Base-by-base conservation (phyloP, 1,140 invertebrate species). In the Palaemon carinicauda region DNA sequence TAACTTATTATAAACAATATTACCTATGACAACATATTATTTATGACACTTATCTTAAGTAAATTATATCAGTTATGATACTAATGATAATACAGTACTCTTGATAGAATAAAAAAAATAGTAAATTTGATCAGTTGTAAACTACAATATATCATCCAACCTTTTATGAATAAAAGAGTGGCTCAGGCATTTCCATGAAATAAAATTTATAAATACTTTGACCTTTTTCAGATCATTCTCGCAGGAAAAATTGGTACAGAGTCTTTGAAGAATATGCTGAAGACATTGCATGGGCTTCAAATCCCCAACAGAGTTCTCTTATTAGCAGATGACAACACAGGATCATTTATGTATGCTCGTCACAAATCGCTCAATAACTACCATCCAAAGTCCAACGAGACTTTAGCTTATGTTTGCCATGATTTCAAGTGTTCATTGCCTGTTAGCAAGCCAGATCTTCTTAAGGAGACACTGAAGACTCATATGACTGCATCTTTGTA, bases 381-480 rank as follows among this genome's bases (percentile, higher is more conserved):
- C 90, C 92, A 92, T 74, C 87, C 92, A 78, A 71, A 92, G 79
- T 92, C 91, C 14, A 65, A 73, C 91, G 87, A 93, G 81, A 94
- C 96, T 1, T 94, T 95, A 0, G 96, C 95, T 14, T 97, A 96
- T 90, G 95, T 97, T 21, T 98, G 96, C 91, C 94, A 95, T 65
- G 94, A 96, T 90, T 94, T 94, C 88, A 93, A 94, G 14, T 98
- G 96, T 90, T 95, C 94, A 1, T 92, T 97, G 87, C 96, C 96
- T 3, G 94, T 96, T 21, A 95, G 94, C 0, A 94, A 94, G 81
- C 93, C 94, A 0, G 92, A 93, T 15, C 93, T 95, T 54, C 92
- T 97, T 19, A 93, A 93, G 52, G 91, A 91, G 60, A 91, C 94
- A 75, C 92, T 96, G 15, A 94, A 94, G 29, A 79, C 52, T 52